Conservation (phyloP, 2,888 invertebrate genomes). For the Drosophila colorata region DNA sequence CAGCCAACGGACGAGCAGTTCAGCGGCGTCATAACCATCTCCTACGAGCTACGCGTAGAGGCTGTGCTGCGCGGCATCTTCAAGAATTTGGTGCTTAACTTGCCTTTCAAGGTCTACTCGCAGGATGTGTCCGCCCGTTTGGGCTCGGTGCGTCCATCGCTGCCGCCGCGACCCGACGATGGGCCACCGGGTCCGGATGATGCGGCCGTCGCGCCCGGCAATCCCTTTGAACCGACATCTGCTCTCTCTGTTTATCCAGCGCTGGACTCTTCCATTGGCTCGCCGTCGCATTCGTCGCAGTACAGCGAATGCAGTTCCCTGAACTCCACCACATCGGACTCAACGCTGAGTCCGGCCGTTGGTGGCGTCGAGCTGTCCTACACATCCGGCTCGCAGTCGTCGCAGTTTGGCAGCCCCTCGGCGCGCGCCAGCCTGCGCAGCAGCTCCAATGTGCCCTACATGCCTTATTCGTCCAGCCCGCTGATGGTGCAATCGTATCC, state of each 20-base stretch:
- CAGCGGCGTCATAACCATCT: constrained; percentile 82
- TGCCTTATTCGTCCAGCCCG: constrained; percentile 82
- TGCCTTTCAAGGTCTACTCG: constrained; percentile 83
- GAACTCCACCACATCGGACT: constrained; percentile 83
- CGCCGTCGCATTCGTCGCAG: constrained; percentile 83
- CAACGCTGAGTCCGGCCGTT: constrained; percentile 84
- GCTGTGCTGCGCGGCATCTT: constrained; percentile 84
- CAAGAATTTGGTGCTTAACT: constrained; percentile 83
- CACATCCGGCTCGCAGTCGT: constrained; percentile 75
- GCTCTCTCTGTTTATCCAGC: constrained; percentile 67
- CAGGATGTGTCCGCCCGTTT: constrained; percentile 58
- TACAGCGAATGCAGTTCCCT: constrained; percentile 83
- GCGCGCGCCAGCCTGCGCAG: constrained; percentile 78
- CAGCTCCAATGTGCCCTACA: constrained; percentile 78
- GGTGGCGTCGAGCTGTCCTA: constrained; percentile 66
- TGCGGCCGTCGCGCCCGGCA: constrained; percentile 48
- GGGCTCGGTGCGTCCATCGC: constrained; percentile 55
- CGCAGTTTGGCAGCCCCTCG: constrained; percentile 79
- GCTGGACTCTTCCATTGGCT: constrained; percentile 78
- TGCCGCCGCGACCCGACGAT: constrained; percentile 63
- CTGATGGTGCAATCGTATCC: constrained; percentile 84
- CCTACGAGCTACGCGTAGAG: constrained; percentile 84
- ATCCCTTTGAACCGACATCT: constrained; percentile 79
- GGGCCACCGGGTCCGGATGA: constrained; percentile 57
- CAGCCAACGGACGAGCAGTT: constrained; percentile 81